A percentile compares a stretch with the other conserved stretches of the same genome.
phyloP scores from a whole-genome alignment of 1,140 invertebrate species.

The Proales similis region DNA sequence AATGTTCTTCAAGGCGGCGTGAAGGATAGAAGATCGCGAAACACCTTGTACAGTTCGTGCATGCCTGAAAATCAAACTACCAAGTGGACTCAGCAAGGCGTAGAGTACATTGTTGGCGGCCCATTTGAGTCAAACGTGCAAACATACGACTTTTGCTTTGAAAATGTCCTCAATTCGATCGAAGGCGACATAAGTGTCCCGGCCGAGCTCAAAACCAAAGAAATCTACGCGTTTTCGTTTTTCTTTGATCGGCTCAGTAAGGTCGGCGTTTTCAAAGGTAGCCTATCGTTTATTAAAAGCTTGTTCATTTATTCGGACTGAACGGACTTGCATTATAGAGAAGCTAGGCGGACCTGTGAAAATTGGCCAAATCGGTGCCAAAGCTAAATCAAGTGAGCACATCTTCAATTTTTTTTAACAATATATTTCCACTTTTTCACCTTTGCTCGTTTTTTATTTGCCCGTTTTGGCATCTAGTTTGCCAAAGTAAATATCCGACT shows the following conservation, averaged over 20 bases:
- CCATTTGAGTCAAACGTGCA: not conserved
- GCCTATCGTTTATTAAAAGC: slow-evolving; percentile 25
- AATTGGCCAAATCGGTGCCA: slow-evolving; percentile 62
- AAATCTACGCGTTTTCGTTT: slow-evolving; percentile 78
- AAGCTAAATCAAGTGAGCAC: slow-evolving; percentile 58
- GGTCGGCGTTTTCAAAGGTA: slow-evolving; percentile 63
- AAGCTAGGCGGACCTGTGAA: slow-evolving; percentile 59
- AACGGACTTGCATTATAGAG: slow-evolving; percentile 56
- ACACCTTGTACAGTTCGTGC: slow-evolving; percentile 1
- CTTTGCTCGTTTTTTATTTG: not conserved
- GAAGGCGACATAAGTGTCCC: slow-evolving; percentile 40
- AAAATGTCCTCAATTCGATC: slow-evolving; percentile 59
- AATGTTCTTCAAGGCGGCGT: not conserved
- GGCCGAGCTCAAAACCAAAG: slow-evolving; percentile 57
- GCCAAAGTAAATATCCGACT: slow-evolving; percentile 40
- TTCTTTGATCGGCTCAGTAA: slow-evolving; percentile 81
- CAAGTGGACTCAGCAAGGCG: slow-evolving; percentile 24
- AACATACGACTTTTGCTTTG: slow-evolving; percentile 52
- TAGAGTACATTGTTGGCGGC: not conserved
- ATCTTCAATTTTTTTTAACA: not conserved
- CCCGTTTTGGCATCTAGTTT: not conserved
- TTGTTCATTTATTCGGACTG: slow-evolving; percentile 57
- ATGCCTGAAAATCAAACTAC: not conserved
- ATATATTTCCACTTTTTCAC: too few species aligned
- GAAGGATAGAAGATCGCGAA: not conserved